Evolutionary conservation across 1,140 invertebrate species (phyloP).

Genomic region (Sesamia nonagrioides): DNA sequence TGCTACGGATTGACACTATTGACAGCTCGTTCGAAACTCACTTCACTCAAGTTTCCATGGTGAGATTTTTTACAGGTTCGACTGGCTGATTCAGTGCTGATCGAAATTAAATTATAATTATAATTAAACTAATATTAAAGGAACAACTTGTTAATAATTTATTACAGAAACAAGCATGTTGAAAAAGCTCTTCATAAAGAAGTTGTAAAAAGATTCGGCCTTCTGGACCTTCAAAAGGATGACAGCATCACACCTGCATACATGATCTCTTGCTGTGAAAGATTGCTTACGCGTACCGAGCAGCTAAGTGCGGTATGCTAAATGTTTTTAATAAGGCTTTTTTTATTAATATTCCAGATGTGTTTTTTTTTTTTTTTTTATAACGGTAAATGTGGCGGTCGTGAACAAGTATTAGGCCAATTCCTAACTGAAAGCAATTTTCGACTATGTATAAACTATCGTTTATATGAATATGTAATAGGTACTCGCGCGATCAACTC

Average conservation of each 20-base stretch:
- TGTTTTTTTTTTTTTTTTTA: too few species aligned
- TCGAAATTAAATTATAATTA: not conserved
- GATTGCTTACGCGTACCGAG: slow-evolving; percentile 88
- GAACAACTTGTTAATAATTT: not conserved
- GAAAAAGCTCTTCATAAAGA: slow-evolving; percentile 91
- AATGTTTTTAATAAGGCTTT: not conserved
- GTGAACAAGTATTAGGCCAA: too few species aligned
- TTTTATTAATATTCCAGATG: not conserved
- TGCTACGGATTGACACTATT: too few species aligned
- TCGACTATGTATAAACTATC: too few species aligned
- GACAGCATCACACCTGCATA: slow-evolving; percentile 96
- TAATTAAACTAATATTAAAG: too few species aligned
- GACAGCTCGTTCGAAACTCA: too few species aligned
- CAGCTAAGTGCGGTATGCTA: slow-evolving; percentile 64
- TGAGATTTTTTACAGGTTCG: too few species aligned
- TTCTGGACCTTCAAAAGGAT: slow-evolving; percentile 93
- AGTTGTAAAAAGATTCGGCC: slow-evolving; percentile 90
- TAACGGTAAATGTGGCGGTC: too few species aligned
- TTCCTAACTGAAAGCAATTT: too few species aligned
- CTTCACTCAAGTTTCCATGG: too few species aligned
- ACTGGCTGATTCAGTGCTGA: not conserved
- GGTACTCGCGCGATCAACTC: too few species aligned
- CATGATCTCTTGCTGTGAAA: slow-evolving; percentile 95
- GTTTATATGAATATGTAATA: too few species aligned
- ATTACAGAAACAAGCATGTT: slow-evolving; percentile 92